These are phyloP conservation scores for Penaeus japonicus DNA, from an alignment of 1,140 invertebrate species.

Conservation along the genomic window DNA sequence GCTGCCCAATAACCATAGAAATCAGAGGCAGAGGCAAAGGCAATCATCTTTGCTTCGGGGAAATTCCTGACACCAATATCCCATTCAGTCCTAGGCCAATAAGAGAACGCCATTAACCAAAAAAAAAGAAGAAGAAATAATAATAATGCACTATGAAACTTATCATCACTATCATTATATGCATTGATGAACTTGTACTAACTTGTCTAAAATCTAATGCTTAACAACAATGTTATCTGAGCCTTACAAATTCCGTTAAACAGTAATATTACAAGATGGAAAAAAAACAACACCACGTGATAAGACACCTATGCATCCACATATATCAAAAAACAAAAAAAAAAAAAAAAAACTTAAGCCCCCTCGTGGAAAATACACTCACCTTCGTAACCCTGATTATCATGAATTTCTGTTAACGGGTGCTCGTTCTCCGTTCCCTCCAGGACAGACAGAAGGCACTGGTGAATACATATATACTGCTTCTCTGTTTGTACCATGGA, in stretches of 20 bases:
- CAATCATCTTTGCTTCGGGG: too few species aligned
- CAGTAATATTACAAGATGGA: too few species aligned
- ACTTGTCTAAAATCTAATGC: too few species aligned
- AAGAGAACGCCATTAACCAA: too few species aligned
- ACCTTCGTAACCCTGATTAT: slow-evolving; percentile 94
- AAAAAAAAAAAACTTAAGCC: not conserved
- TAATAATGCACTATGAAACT: not conserved
- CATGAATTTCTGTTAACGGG: slow-evolving; percentile 75
- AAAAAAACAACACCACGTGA: too few species aligned
- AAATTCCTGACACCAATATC: too few species aligned
- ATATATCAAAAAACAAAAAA: not conserved
- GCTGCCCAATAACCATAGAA: not conserved
- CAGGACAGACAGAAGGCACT: slow-evolving; percentile 90
- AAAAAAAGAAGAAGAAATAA: not conserved
- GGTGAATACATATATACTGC: slow-evolving; percentile 61
- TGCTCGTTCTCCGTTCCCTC: slow-evolving; percentile 84
- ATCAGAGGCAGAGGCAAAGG: not conserved
- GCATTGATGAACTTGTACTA: too few species aligned
- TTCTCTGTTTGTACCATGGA: slow-evolving; percentile 89
- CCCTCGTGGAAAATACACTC: not conserved
- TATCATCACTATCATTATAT: too few species aligned
- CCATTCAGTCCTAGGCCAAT: too few species aligned
- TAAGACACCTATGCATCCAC: not conserved
- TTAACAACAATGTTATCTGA: too few species aligned
- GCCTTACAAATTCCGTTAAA: too few species aligned